Base-by-base conservation (phyloP, 2,113 vertebrate species). In the Rutilus rutilus region DNA sequence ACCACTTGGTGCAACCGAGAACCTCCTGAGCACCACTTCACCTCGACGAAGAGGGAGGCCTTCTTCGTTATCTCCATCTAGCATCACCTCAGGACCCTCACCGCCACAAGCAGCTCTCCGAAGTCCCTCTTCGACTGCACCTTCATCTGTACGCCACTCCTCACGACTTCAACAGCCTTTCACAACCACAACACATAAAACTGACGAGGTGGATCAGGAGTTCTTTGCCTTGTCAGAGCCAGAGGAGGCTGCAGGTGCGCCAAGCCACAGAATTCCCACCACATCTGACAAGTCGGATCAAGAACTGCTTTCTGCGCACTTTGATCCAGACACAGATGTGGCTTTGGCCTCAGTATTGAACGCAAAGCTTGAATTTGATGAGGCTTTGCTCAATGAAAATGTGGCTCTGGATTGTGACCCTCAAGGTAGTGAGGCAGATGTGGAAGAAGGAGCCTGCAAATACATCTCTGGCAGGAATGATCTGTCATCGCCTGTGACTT, bases 301-400 rank as follows among this genome's bases (percentile, higher is more conserved):
- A 84, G 93, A 94, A 39, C 87, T 94, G 45, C 93, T 93, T 0
- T 94, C 92, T 54, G 89, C 92, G 1, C 90, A 91, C 57, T 94
- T 95, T 10, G 95, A 95, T 80, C 78, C 90, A 0, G 94, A 94
- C 86, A 89, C 94, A 0, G 95, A 96, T 86, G 94, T 95, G 69
- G 96, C 95, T 0, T 93, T 96, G 87, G 96, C 94, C 3, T 95
- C 95, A 1, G 93, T 96, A 92, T 90, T 97, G 64, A 95, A 95
- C 27, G 93, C 95, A 25, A 96, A 96, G 86, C 91, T 96, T 47
- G 96, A 96, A 64, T 96, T 97, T 33, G 96, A 96, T 5, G 96
- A 96, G 64, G 89, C 93, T 3, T 90, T 96, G 69, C 93, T 97
- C 45, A 92, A 90, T 0, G 95, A 96, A 84, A 95, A 94, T 60